Base-by-base conservation (phyloP, 1,140 invertebrate species). In the Neodiprion pinetum region DNA sequence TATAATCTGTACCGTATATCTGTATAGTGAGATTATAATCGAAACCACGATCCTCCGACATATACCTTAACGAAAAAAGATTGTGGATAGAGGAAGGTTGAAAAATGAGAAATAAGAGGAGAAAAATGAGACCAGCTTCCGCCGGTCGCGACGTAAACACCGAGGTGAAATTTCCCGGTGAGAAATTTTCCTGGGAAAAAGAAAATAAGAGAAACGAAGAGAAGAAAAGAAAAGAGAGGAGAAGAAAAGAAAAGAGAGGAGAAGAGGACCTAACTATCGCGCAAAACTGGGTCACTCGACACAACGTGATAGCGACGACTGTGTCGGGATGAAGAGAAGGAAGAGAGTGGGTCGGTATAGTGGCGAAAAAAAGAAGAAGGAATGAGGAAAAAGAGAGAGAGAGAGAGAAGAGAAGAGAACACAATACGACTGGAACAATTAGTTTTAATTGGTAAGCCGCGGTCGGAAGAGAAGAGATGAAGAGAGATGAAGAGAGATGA, bases 161-260 rank as follows among this genome's bases (percentile, higher is more conserved):
- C 28, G 28, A 40, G 28, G 28, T 40, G 28, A 40, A 40, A 40
- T 40, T 40, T 40, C 61, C 71, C 17, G 70, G 68, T 66, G 68
- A 47, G 21, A 28, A 49, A 75, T 67, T 71, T 65, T 50, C 49
- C 50, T 17, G 53, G 53, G 11, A 28, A 66, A 66, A 17, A 67
- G 21, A 73, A 17, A 65, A 47, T 28, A 1, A n/a, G 21, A 66
- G 53, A 47, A 67, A 23, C 14, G 68, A 28, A 73, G 71, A 21
- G 48, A 65, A 71, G 71, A 48, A 61, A 10, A 71, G 53, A 67
- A 73, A 21, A 17, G 74, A 66, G 48, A 61, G 53, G 68, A 73
- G 14, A 21, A 68, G 40, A 69, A 0, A 10, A 71, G 53, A 67
- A 73, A 21, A 17, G 74, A 66, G 48, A 61, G 67, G 68, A 73